Base-by-base conservation (phyloP, 2,888 invertebrate species). In the Abscondita cerata region DNA sequence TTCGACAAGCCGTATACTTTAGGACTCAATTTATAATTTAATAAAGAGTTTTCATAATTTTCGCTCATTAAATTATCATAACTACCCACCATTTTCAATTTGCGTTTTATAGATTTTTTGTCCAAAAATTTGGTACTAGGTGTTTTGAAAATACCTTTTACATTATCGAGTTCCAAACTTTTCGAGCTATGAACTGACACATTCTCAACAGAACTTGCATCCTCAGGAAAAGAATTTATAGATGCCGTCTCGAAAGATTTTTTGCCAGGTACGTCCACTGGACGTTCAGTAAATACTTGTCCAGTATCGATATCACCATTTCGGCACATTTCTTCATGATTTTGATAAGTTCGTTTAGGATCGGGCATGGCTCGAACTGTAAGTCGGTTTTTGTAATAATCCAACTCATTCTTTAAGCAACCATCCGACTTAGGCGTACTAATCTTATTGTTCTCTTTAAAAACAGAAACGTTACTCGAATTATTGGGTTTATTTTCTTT, bases 331-430 rank as follows among this genome's bases (percentile, higher is more conserved):
- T 75, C 75, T 18, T 76, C 75, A 68, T 71, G 11, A 41, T 56
- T 38, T n/a, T 40, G 12, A n/a, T 36, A 19, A 1, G 48, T 59
- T 70, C 72, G 15, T 56, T 64, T 15, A 64, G 85, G 84, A 76
- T 88, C 86, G 1, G 89, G 87, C 84, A 89, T 86, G 1, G 88
- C 89, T 52, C 89, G 83, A 16, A 89, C 87, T 5, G 87, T 87
- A 51, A 90, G 78, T 48, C 86, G 74, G 68, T 72, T 77, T 65
- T 65, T 65, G 40, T 65, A 63, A 53, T 68, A 60, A 6, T 41
- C 18, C 52, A 72, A 73, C 1, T 63, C 62, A 41, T 68, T 64
- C 11, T 59, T 68, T 44, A 15, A 11, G 3, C 16, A 34, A 34
- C 33, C 13, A 2, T 56, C 40, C 2, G 38, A 12, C 52, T 55